Base-by-base conservation (phyloP, 2,113 vertebrate genomes). In the Probosciger aterrimus region DNA sequence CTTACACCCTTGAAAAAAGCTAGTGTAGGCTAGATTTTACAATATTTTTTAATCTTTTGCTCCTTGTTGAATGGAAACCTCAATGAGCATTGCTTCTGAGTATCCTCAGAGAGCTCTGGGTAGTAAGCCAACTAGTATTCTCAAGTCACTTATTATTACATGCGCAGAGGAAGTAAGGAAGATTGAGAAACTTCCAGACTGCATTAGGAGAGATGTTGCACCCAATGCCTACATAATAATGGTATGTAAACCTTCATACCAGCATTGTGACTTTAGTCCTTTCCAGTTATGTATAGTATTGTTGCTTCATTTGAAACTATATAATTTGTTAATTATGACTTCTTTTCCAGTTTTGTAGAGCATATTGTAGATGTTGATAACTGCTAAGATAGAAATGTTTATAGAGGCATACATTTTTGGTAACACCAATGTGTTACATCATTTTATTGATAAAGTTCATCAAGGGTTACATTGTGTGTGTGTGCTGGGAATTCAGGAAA, bases 401-500 rank as follows among this genome's bases (percentile, higher is more conserved):
- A 43, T 9, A 62, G 16, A 46, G 4, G 18, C 4, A 23, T 35
- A 14, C 27, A n/a, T 30, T 84, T 7, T n/a, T 74, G 13, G 1
- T 64, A 69, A 63, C 6, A 47, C 2, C 11, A 75, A 46, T 9
- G 5, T 19, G 9, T 74, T 69, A 19, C 25, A 25, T 3, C 0
- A 30, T n/a, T 86, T 65, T 63, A 37, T 47, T 86, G 17, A 35
- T 12, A 47, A 10, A 14, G 8, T 33, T 82, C 16, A 37, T 23
- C 3, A 4, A 47, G 8, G 2, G 5, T 37, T 74, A 18, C 10
- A 16, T 11, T 37, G 7, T 7, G 8, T 3, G 1, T 8, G 4
- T 3, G 8, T 7, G 11, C 7, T 71, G 18, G 4, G 4, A 12
- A 69, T 53, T 43, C 55, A 64, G 11, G 24, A 73, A 68, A 59